Percentiles rank a stretch among this genome's conserved stretches.
These are phyloP conservation scores for Triplophysa dalaica DNA, from an alignment of 2,113 vertebrate species.

Conservation along the genomic window DNA sequence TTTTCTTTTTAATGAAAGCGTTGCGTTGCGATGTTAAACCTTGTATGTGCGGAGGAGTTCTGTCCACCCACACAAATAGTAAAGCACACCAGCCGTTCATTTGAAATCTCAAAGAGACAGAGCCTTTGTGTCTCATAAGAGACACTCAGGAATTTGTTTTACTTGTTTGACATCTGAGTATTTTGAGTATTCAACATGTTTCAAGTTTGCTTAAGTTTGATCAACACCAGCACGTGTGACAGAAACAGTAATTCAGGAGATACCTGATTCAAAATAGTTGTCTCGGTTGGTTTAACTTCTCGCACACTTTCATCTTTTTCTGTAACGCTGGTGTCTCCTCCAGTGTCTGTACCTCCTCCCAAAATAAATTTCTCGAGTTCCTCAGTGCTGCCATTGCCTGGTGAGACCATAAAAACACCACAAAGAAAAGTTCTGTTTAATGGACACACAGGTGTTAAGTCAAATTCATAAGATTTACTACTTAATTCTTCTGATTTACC, in stretches of 20 bases:
- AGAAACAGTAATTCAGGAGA: background rate
- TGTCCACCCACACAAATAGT: constrained; percentile 19
- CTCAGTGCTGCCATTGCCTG: constrained; percentile 54
- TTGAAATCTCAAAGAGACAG: constrained; percentile 1
- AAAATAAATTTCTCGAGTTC: constrained; percentile 44
- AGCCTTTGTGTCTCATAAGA: background rate
- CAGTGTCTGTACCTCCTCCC: background rate
- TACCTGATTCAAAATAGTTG: constrained; percentile 19
- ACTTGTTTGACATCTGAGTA: background rate
- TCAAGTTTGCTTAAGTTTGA: background rate
- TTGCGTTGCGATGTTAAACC: background rate
- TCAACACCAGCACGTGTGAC: background rate
- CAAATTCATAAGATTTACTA: background rate
- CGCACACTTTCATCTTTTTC: background rate
- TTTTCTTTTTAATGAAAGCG: constrained; percentile 4
- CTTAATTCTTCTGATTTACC: background rate
- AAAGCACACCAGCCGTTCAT: background rate
- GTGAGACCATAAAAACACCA: background rate
- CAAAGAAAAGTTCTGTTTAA: background rate
- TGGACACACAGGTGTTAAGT: no score
- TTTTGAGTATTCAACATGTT: background rate
- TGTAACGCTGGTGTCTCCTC: background rate
- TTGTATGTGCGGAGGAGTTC: constrained; percentile 5
- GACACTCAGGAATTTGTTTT: background rate
- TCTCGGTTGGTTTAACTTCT: background rate